Evolutionary conservation across 2,113 vertebrate genomes (phyloP), one percentile per base, ranked within the genome.

Genomic region (Eclectus roratus): DNA sequence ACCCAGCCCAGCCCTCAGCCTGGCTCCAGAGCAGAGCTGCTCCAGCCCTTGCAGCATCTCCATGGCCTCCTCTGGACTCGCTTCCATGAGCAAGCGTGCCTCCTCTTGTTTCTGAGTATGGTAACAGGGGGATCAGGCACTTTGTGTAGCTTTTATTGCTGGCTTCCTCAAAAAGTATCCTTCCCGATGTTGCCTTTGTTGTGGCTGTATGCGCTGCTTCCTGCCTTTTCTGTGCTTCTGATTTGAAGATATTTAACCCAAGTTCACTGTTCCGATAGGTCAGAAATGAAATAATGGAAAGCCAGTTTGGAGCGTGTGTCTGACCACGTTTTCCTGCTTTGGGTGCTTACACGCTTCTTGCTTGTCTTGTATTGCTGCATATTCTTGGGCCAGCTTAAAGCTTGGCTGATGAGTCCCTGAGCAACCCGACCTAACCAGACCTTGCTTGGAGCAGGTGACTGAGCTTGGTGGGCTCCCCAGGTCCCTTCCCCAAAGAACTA

Each of bases 21-120:
- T 35, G 56, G 56, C 56, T 58, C 33, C 56, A 35, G 56, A 58
- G 56, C 33, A 58, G 56, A 58, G 56, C 56, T 58, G 56, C 56
- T 58, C 21, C 56, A 35, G 33, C 21, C 33, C 56, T 35, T 1
- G 13, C 56, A 58, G 4, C 33, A 24, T 5, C 56, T 58, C 56
- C 2, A 0, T 23, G 21, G 6, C 56, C 56, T 58, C 33, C 33
- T 58, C 56, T 35, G 56, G 9, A 1, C 21, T 35, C 2, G 13
- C 21, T 58, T 9, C 33, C 23, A 7, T 58, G 21, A 24, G 33
- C 53, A 33, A 55, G 53, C 7, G 33, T 49, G 27, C 5, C 41
- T 24, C 20, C 33, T n/a, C 25, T 88, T 31, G 14, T 58, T 60
- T 52, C 25, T 19, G 5, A 16, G 6, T 8, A 1, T 9, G 31